Evolutionary conservation across 1,140 invertebrate genomes (phyloP), one percentile per base, ranked within the genome.

Genomic region (Drosophila eugracilis): DNA sequence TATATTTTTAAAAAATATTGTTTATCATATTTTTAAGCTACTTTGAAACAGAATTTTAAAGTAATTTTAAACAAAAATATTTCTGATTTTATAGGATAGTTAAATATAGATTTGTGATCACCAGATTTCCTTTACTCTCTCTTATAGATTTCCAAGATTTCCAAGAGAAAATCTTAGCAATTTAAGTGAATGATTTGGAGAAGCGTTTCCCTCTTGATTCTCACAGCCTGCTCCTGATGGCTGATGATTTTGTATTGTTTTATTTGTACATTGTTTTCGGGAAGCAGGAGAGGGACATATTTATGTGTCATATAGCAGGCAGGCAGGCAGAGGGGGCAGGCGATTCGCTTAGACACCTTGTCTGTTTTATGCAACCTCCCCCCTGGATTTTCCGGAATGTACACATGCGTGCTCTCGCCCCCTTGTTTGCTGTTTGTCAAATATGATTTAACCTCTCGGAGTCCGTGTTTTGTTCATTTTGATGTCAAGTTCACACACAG

Each of bases 401-500:
- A 78, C 79, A 84, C 54, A 78, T 78, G 70, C 66, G 50, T 70
- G 79, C 48, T 15, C 30, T 39, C 50, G 17, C 17, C 26, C 34
- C 36, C 19, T 26, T 30, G 59, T 26, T 67, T 58, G 54, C 59
- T 84, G 75, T 83, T 83, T 81, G 74, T 76, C 67, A 81, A 81
- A 81, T 81, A 81, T 81, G 78, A 73, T 77, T 77, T 77, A 53
- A 63, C 50, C 72, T 72, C 39, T 59, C 54, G 30, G 54, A 21
- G 54, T 19, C 39, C n/a, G 41, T 65, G 60, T 62, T 57, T 66
- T 72, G 55, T 76, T 81, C 67, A 77, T 81, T 76, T 81, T 67
- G 59, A 81, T 71, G 77, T 81, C 78, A 77, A 81, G 78, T 69
- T 77, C 60, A 78, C 36, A 62, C 75, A 52, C 58, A 34, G 21